phyloP scores from a whole-genome alignment of 2,113 vertebrate genomes.

The Bungarus multicinctus region DNA sequence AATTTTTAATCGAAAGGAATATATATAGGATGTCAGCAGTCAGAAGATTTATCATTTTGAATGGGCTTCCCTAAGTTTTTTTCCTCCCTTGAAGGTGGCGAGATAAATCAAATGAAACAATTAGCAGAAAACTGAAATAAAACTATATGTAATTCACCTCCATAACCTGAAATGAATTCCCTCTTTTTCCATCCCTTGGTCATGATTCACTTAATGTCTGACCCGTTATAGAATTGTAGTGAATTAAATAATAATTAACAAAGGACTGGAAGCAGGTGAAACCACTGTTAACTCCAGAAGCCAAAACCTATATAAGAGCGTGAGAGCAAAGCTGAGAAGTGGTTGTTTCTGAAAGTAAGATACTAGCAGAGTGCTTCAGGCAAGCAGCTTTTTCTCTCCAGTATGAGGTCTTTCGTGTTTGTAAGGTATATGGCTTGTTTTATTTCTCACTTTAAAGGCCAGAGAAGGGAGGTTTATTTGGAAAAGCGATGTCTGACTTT shows the following conservation, averaged over 20 bases:
- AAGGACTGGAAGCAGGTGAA: not conserved
- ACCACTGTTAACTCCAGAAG: not conserved
- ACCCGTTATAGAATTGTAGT: not conserved
- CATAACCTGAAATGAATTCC: not conserved
- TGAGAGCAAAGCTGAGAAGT: not conserved
- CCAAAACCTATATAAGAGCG: not conserved
- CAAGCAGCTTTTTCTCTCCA: no score
- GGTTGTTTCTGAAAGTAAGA: not conserved
- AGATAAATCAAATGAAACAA: not conserved
- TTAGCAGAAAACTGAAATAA: not conserved
- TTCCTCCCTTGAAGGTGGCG: not conserved
- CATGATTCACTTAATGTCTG: not conserved
- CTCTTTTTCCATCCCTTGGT: not conserved
- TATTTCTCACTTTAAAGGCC: not conserved
- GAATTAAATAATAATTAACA: not conserved
- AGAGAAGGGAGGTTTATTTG: not conserved
- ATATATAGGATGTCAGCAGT: not conserved
- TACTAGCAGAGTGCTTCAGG: not conserved
- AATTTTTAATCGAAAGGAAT: not conserved
- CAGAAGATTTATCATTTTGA: not conserved
- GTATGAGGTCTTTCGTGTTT: not conserved
- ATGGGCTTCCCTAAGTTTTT: not conserved
- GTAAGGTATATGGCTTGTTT: conserved; percentile 15
- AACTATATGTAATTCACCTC: not conserved
- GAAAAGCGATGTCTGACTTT: not conserved